Evolutionary conservation across 1,140 invertebrate genomes (phyloP), one percentile per base, ranked within the genome.

Genomic region (Heliothis virescens): DNA sequence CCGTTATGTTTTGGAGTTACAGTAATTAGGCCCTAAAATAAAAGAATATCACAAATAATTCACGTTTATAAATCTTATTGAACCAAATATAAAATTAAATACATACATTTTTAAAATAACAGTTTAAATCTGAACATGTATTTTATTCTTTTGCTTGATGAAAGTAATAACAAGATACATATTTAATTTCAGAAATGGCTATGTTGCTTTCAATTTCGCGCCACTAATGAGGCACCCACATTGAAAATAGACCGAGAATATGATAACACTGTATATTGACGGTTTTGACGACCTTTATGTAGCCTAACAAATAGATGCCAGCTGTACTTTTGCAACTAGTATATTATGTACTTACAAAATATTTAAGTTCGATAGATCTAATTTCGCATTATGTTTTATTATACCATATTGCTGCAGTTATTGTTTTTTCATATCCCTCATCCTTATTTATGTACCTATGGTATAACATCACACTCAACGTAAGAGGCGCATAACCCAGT

Each of bases 1-100:
- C 65, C 11, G 21, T 63, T 65, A 65, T 34, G 16, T 41, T 69
- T 71, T 18, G 48, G 48, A 55, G 13, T 41, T 72, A 72, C 69
- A 55, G 29, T 72, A 72, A 57, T 72, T 72, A 72, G 69, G 69
- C 69, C 69, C 26, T 57, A 72, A 71, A 72, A 57, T 72, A 55
- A 72, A 52, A n/a, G 26, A 52, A 72, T 72, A 72, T 72, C 69
- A 72, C 69, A 72, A 72, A 72, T 55, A 21, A 16, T 12, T 41
- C 7, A 29, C 34, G 18, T 52, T 16, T 41, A 41, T 41, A 41
- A 41, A 41, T 41, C 34, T 41, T 41, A 41, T 41, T 41, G 34
- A 41, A 41, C 34, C 34, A 41, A 41, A 41, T 9, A 41, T 41
- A 41, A 5, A 7, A 18, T 29, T 16, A 16, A 34, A 29, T 71